These are phyloP conservation scores for Agonum fuliginosum DNA, from an alignment of 2,888 invertebrate species.

Conservation along the genomic window DNA sequence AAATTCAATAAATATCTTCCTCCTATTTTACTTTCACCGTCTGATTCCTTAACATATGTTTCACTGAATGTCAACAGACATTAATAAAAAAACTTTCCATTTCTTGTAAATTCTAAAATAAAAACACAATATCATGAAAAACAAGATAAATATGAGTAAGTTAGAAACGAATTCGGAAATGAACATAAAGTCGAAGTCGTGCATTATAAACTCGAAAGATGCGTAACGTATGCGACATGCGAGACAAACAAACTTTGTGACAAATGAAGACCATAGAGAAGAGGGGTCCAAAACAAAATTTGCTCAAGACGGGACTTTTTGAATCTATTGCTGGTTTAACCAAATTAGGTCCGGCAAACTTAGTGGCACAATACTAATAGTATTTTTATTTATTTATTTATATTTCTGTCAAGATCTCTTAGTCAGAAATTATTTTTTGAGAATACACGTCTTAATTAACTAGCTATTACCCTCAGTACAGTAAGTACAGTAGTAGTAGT, in stretches of 20 bases:
- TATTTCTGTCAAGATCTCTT: too few relatives aligned
- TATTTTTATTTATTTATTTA: too few relatives aligned
- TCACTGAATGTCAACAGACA: constrained; percentile 29
- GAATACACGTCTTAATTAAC: too few relatives aligned
- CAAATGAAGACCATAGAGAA: constrained; percentile 50
- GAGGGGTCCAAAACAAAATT: too few relatives aligned
- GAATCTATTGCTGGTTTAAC: too few relatives aligned
- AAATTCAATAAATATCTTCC: constrained; percentile 18
- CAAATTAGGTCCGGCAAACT: too few relatives aligned
- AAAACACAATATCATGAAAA: constrained; percentile 39
- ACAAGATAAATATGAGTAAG: constrained; percentile 32
- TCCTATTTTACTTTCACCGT: background rate
- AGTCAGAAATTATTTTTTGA: too few relatives aligned
- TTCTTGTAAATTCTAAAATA: background rate
- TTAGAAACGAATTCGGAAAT: constrained; percentile 47
- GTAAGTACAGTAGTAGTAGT: too few relatives aligned
- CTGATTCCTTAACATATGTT: constrained; percentile 26
- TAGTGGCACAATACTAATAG: too few relatives aligned
- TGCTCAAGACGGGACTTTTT: constrained; percentile 33
- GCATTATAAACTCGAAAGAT: constrained; percentile 47
- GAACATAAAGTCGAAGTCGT: constrained; percentile 41
- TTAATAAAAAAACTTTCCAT: constrained; percentile 48
- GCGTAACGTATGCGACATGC: background rate
- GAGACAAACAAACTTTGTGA: constrained; percentile 52
- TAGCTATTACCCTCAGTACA: too few relatives aligned